Evolutionary conservation across 2,888 invertebrate genomes (phyloP).

Genomic region (Dynastes maya): DNA sequence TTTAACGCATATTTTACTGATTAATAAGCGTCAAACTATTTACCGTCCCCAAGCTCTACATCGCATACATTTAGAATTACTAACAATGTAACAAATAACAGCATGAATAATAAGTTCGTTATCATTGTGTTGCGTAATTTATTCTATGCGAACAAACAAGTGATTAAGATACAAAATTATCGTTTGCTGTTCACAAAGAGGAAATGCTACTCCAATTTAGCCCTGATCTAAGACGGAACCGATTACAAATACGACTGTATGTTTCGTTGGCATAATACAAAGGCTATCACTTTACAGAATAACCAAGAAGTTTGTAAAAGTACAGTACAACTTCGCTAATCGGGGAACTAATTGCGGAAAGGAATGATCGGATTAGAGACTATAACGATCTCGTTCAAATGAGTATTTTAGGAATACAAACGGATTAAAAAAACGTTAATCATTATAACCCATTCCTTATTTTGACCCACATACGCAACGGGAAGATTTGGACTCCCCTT

Average conservation of each 20-base stretch:
- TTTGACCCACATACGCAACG: too few species aligned
- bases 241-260: slow-evolving; percentile 21
- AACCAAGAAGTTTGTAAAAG: background rate
- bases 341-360: too few species aligned
- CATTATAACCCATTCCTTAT: too few species aligned
- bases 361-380: too few species aligned
- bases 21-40: slow-evolving; percentile 19
- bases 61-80: slow-evolving; percentile 11
- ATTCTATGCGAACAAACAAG: slow-evolving; percentile 27
- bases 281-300: background rate
- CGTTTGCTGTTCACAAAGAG: slow-evolving; percentile 27
- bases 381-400: too few species aligned
- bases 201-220: slow-evolving; percentile 37
- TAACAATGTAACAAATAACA: slow-evolving; percentile 9
- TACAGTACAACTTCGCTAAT: background rate
- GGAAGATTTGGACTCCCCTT: too few species aligned
- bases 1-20: slow-evolving; percentile 18
- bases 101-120: slow-evolving; percentile 17
- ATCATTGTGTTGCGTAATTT: slow-evolving; percentile 31
- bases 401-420: too few species aligned
- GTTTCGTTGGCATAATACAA: background rate
- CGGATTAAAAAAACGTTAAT: too few species aligned
- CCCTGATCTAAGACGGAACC: slow-evolving; percentile 37
- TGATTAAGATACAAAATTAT: slow-evolving; percentile 37
- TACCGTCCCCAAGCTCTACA: background rate